phyloP scores from a whole-genome alignment of 2,113 vertebrate species.

The Platysteira castanea region DNA sequence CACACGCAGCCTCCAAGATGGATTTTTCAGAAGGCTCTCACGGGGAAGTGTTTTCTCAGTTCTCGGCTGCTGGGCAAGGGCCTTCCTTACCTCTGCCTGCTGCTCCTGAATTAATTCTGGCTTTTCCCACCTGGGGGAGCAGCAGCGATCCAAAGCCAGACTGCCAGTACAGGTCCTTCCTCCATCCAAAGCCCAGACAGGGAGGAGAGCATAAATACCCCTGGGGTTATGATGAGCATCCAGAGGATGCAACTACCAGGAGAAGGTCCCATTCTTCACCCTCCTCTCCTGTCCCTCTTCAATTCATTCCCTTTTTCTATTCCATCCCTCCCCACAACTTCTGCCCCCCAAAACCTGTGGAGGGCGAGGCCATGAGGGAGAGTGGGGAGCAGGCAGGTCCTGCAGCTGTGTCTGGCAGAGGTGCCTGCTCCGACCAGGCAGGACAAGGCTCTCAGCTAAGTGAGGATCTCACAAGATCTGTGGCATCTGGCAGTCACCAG shows the following conservation, averaged over 20 bases:
- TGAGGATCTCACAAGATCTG: accelerated
- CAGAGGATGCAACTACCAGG: accelerated
- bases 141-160: not conserved
- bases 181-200: not conserved
- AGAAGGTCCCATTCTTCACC: not conserved
- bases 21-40: not conserved
- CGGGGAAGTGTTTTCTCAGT: not conserved
- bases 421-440: not conserved
- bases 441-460: not conserved
- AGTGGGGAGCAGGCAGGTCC: not conserved
- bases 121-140: conserved; percentile 62
- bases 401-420: not conserved
- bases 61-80: not conserved
- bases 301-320: not conserved
- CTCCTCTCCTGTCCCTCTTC: not conserved
- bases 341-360: not conserved
- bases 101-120: conserved; percentile 8
- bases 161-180: not conserved
- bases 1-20: accelerated
- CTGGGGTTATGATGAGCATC: not conserved
- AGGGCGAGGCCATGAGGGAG: not conserved
- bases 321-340: not conserved
- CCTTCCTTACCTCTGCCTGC: not conserved
- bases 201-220: not conserved
- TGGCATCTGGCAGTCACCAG: not conserved